Conservation (phyloP, 2,113 vertebrate species). For the Trogon melanurus region DNA sequence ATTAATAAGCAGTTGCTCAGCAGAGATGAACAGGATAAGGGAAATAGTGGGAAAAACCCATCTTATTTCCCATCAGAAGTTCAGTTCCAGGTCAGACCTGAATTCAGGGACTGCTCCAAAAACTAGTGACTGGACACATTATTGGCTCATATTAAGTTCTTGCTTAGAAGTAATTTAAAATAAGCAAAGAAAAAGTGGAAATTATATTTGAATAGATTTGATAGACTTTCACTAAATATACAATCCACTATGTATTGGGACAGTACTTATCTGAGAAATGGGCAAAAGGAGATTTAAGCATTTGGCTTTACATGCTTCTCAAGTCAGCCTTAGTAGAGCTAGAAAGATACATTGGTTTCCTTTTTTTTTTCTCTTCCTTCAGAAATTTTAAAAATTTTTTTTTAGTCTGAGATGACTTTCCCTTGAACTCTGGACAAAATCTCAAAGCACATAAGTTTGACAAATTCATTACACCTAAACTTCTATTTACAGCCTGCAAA, state of each 20-base stretch:
- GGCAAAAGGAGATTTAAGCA: not conserved
- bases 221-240: not conserved
- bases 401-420: not conserved
- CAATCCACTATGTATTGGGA: not conserved
- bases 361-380: not conserved
- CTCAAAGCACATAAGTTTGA: not conserved
- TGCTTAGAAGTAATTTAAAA: not conserved
- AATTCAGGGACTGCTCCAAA: not conserved
- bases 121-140: fast-evolving
- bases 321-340: not conserved
- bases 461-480: not conserved
- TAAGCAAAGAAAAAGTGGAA: not conserved
- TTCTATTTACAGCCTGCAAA: not conserved
- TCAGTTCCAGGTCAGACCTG: not conserved
- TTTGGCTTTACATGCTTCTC: not conserved
- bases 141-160: not conserved
- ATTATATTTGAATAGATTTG: not conserved
- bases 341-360: not conserved
- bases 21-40: not conserved
- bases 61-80: not conserved
- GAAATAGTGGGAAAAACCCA: not conserved
- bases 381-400: not conserved
- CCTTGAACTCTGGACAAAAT: not conserved
- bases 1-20: not conserved
- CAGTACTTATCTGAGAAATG: not conserved